phyloP scores from a whole-genome alignment of 2,888 invertebrate genomes.

The Lamellibrachia satsuma region DNA sequence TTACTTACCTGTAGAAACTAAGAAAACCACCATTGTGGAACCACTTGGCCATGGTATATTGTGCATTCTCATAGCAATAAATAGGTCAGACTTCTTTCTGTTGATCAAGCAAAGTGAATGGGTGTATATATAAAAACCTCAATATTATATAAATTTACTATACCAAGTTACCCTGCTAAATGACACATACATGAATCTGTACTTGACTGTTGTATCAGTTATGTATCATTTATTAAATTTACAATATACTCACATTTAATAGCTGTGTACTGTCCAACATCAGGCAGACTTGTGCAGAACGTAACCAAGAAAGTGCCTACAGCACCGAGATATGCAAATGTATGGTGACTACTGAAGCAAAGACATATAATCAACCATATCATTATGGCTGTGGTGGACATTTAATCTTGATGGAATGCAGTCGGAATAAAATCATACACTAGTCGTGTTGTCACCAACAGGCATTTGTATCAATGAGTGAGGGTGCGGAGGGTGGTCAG shows the following conservation, averaged over 20 bases:
- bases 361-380: background rate
- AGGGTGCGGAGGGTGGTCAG: background rate
- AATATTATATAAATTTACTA: background rate
- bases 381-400: background rate
- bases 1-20: background rate
- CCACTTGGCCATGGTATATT: background rate
- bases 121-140: background rate
- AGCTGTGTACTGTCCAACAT: background rate
- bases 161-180: background rate
- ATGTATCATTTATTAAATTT: background rate
- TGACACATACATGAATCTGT: background rate
- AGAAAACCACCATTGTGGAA: background rate
- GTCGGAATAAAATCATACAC: background rate
- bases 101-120: background rate
- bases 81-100: background rate
- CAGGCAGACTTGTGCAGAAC: background rate
- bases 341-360: background rate
- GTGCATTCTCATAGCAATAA: background rate
- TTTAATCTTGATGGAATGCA: background rate
- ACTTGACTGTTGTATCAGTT: background rate
- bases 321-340: background rate
- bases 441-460: background rate
- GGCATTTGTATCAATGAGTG: background rate
- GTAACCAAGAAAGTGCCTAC: background rate
- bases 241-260: background rate